These are phyloP conservation scores for Entomyzon cyanotis DNA, from an alignment of 2,113 vertebrate species.

Conservation along the genomic window DNA sequence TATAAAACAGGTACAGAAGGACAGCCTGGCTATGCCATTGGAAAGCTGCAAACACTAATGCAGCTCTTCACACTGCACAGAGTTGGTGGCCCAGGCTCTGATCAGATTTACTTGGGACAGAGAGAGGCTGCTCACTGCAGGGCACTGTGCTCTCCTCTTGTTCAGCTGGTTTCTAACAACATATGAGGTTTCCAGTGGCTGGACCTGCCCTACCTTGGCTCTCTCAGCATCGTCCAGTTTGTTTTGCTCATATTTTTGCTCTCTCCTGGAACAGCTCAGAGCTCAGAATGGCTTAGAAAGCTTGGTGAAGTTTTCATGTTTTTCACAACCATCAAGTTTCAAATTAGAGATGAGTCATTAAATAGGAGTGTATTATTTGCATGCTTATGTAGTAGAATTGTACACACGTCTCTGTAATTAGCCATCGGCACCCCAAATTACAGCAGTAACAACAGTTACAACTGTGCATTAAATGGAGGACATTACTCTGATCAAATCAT, in stretches of 20 bases:
- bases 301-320: neutral
- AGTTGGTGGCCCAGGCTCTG: neutral
- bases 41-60: neutral
- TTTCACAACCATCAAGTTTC: neutral
- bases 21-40: neutral
- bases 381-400: neutral
- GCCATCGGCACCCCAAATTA: neutral
- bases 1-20: neutral
- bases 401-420: neutral
- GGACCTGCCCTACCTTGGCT: neutral
- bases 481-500: rapidly evolving
- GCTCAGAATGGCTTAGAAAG: neutral
- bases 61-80: neutral
- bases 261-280: neutral
- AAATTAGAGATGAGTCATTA: neutral
- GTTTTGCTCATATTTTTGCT: neutral
- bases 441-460: too few species aligned
- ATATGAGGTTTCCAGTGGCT: neutral
- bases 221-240: neutral
- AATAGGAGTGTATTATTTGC: neutral
- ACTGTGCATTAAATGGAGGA: neutral
- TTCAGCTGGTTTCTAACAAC: neutral
- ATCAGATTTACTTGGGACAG: neutral
- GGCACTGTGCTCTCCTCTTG: neutral
- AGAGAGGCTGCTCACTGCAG: neutral